phyloP scores from a whole-genome alignment of 2,797 vertebrate genomes.

The Nyctalus aviator region DNA sequence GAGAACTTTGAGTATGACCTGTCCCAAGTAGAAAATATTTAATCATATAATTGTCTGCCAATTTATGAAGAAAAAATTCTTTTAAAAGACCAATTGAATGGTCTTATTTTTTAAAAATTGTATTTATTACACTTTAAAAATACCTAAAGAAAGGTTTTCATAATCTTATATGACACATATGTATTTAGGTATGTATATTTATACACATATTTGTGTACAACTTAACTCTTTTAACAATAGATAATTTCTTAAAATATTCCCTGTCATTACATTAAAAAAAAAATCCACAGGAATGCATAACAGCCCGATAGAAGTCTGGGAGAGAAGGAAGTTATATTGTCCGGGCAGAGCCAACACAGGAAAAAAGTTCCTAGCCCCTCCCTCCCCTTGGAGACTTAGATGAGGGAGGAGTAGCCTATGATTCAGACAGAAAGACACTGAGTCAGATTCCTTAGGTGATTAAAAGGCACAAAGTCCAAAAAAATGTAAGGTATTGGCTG shows the following conservation, averaged over 20 bases:
- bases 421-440: conserved; percentile 77
- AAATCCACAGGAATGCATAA: conserved; percentile 34
- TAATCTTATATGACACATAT: not conserved
- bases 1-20: not conserved
- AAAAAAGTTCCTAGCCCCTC: conserved; percentile 71
- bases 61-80: not conserved
- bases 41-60: not conserved
- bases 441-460: conserved; percentile 77
- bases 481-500: conserved; percentile 77
- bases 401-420: conserved; percentile 78
- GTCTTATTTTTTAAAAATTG: not conserved
- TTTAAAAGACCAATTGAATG: not conserved
- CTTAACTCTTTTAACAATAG: conserved; percentile 41
- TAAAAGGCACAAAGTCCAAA: conserved; percentile 80
- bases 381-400: conserved; percentile 70
- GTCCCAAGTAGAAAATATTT: conserved; percentile 35
- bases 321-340: conserved; percentile 72
- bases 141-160: not conserved
- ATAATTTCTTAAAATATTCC: not conserved
- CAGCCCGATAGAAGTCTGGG: conserved; percentile 51
- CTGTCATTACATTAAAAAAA: not conserved
- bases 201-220: not conserved
- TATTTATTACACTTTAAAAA: conserved; percentile 4
- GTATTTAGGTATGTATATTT: not conserved
- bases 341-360: conserved; percentile 61